Conservation (phyloP, 2,888 invertebrate species). For the Drosophila niveifrons region DNA sequence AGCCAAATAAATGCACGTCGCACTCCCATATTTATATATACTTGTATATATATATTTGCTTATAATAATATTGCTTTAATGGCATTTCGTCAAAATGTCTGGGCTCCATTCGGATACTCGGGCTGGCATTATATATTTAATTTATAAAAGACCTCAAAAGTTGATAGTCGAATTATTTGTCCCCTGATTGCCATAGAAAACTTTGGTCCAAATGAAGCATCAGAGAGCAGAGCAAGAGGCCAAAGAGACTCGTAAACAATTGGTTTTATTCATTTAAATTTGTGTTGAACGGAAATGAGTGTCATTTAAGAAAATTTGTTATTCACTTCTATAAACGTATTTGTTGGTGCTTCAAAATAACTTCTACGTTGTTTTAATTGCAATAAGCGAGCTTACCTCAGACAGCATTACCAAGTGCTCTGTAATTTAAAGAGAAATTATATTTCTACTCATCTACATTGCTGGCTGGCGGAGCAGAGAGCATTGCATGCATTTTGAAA, state of each 20-base stretch:
- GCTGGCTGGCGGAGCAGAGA: constrained; percentile 15
- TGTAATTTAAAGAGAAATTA: constrained; percentile 42
- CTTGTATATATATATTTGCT: constrained; percentile 17
- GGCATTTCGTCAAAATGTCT: constrained; percentile 35
- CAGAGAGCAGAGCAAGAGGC: neutral
- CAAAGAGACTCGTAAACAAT: constrained; percentile 1
- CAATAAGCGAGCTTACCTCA: neutral
- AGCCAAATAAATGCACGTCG: constrained; percentile 41
- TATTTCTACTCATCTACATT: constrained; percentile 24
- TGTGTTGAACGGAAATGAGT: neutral
- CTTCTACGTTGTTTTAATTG: neutral
- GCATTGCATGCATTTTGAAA: constrained; percentile 62
- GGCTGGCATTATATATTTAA: constrained; percentile 31
- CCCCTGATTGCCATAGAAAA: constrained; percentile 1
- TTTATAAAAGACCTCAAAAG: constrained; percentile 3
- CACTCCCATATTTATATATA: neutral
- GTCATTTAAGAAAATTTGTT: neutral
- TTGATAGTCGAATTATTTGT: constrained; percentile 14
- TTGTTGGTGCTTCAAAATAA: neutral
- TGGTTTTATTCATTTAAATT: neutral
- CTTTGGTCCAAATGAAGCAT: neutral
- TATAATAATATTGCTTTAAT: constrained; percentile 36
- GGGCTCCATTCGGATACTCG: neutral
- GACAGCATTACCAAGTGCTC: constrained; percentile 14
- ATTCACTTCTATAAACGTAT: neutral